A percentile compares a stretch with the other conserved stretches of the same genome.
phyloP scores from a whole-genome alignment of 2,797 vertebrate species.

The Amniataba percoides region DNA sequence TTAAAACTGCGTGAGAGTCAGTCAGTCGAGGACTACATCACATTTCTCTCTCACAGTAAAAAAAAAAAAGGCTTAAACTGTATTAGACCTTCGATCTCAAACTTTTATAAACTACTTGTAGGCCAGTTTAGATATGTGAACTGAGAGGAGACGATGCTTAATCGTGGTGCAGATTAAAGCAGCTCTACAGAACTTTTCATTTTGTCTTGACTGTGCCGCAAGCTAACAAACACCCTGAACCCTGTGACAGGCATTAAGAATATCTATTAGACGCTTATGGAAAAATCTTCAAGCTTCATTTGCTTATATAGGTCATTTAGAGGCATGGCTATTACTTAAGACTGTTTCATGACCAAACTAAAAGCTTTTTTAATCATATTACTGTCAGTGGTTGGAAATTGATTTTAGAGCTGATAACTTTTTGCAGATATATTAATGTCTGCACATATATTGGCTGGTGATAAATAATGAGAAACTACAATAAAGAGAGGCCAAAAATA shows the following conservation, averaged over 20 bases:
- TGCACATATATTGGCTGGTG: background rate
- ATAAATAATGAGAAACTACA: background rate
- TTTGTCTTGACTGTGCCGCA: no score
- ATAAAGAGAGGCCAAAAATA: no score
- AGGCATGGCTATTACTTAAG: no score
- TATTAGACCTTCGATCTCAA: background rate
- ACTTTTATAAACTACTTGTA: background rate
- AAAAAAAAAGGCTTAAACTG: background rate
- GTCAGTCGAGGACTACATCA: background rate
- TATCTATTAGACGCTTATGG: no score
- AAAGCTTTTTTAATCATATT: background rate
- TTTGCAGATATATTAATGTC: background rate
- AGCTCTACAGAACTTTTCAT: no score
- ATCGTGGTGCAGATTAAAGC: background rate
- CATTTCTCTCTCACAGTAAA: background rate
- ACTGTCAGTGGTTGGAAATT: background rate
- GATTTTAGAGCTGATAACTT: background rate
- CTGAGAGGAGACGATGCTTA: background rate
- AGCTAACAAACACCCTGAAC: no score
- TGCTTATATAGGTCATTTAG: no score
- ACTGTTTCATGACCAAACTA: no score
- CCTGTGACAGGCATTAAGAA: no score
- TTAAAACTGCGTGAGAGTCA: slow-evolving; percentile 11
- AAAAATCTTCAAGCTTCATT: no score
- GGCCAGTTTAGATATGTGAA: background rate